Evolutionary conservation across 2,797 vertebrate species (phyloP).

Genomic region (Coluber constrictor): DNA sequence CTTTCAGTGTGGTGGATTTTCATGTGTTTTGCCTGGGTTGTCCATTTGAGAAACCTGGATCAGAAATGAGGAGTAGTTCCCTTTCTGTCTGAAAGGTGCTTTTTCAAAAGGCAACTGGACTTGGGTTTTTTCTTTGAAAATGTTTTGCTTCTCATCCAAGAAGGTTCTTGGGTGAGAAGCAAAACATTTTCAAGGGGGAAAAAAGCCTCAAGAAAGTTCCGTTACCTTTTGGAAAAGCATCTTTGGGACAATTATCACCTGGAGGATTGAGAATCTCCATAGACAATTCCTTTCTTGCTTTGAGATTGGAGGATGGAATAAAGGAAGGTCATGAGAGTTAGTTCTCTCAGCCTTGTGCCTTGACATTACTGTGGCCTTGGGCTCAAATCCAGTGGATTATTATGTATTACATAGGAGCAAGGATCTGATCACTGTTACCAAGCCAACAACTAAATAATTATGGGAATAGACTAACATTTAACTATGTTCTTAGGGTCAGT

Average conservation of each 20-base stretch:
- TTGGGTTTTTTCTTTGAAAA: neutral
- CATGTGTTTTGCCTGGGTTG: neutral
- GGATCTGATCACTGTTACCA: neutral
- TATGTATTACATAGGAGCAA: no score
- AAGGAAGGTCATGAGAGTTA: neutral
- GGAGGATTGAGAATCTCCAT: neutral
- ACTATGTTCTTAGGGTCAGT: conserved; percentile 82
- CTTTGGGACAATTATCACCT: neutral
- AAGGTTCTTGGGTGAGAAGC: neutral
- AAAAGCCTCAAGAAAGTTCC: neutral
- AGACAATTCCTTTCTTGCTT: neutral
- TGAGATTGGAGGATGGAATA: neutral
- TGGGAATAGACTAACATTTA: neutral
- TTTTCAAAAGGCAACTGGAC: neutral
- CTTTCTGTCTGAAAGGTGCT: neutral
- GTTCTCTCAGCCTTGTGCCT: neutral
- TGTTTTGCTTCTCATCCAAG: neutral
- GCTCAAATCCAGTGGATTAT: neutral
- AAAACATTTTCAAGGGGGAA: neutral
- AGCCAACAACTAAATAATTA: neutral
- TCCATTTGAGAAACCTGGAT: neutral
- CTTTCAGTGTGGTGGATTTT: neutral
- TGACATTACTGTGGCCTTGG: neutral
- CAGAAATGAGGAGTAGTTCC: neutral
- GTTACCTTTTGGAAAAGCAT: no score